phyloP scores from a whole-genome alignment of 2,888 invertebrate genomes.

The Agonopterix arenella region DNA sequence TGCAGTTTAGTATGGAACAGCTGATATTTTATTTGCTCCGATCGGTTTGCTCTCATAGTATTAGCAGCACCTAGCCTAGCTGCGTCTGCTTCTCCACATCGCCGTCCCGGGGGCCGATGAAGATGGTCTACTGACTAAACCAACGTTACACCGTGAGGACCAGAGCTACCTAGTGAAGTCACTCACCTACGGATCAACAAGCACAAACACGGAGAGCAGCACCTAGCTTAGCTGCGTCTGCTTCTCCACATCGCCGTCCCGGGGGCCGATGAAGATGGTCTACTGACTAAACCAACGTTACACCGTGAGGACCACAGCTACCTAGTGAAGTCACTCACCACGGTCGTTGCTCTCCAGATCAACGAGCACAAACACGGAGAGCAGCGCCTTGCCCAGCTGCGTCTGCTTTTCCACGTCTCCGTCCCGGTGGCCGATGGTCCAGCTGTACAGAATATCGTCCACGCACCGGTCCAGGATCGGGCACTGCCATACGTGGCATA shows the following conservation, averaged over 20 bases:
- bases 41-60: too few relatives aligned
- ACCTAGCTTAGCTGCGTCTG: slow-evolving; percentile 58
- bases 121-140: too few relatives aligned
- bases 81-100: slow-evolving; percentile 55
- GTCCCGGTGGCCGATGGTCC: slow-evolving; percentile 70
- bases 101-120: slow-evolving; percentile 59
- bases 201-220: slow-evolving; percentile 68
- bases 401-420: slow-evolving; percentile 56
- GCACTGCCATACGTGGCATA: slow-evolving; percentile 74
- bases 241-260: slow-evolving; percentile 54
- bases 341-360: slow-evolving; percentile 55
- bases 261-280: slow-evolving; percentile 45
- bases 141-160: too few relatives aligned
- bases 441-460: slow-evolving; percentile 65
- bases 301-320: not conserved
- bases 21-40: too few relatives aligned
- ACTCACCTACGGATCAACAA: slow-evolving; percentile 63
- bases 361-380: slow-evolving; percentile 71
- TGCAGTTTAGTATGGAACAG: too few relatives aligned
- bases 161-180: too few relatives aligned
- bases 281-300: too few relatives aligned
- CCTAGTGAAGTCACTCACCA: slow-evolving; percentile 26
- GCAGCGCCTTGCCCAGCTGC: slow-evolving; percentile 56
- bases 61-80: slow-evolving; percentile 60
- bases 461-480: slow-evolving; percentile 66